These are phyloP conservation scores for Athene cunicularia DNA, from an alignment of 2,113 vertebrate species.

Conservation along the genomic window DNA sequence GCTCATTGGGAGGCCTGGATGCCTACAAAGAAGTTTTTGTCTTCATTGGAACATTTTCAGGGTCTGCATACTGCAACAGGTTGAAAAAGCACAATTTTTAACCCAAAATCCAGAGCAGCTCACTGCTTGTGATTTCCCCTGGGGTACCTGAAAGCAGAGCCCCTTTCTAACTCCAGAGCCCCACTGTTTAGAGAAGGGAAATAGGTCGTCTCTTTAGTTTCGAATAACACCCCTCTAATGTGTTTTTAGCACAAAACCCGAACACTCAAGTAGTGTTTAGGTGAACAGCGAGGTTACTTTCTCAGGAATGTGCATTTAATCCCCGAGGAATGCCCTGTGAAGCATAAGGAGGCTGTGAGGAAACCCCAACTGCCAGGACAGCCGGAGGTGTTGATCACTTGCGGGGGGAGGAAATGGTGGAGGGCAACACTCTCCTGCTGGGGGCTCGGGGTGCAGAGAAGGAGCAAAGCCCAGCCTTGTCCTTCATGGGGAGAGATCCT, in stretches of 20 bases:
- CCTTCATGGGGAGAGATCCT: not conserved
- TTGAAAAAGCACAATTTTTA: not conserved
- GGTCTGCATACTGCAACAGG: not conserved
- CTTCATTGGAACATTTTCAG: not conserved
- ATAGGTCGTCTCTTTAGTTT: not conserved
- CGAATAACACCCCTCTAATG: not conserved
- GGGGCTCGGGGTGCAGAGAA: not conserved
- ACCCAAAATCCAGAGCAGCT: not conserved
- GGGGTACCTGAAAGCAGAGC: not conserved
- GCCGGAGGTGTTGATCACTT: rapidly evolving
- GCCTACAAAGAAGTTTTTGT: constrained; percentile 25
- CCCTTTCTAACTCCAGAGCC: not conserved
- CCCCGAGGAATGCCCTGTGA: not conserved
- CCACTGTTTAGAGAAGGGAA: not conserved
- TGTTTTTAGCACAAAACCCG: not conserved
- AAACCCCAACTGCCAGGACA: rapidly evolving
- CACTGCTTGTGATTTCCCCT: not conserved
- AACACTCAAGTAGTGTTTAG: constrained; percentile 47
- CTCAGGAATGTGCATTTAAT: constrained; percentile 59
- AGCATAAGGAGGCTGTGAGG: not conserved
- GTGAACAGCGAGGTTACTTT: not conserved
- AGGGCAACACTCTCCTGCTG: not conserved
- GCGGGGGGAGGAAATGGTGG: not conserved
- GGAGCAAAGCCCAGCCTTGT: not conserved
- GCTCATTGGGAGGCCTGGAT: not conserved